Base-by-base conservation (phyloP, 2,888 invertebrate genomes). In the Lepetodrilus schrolli region DNA sequence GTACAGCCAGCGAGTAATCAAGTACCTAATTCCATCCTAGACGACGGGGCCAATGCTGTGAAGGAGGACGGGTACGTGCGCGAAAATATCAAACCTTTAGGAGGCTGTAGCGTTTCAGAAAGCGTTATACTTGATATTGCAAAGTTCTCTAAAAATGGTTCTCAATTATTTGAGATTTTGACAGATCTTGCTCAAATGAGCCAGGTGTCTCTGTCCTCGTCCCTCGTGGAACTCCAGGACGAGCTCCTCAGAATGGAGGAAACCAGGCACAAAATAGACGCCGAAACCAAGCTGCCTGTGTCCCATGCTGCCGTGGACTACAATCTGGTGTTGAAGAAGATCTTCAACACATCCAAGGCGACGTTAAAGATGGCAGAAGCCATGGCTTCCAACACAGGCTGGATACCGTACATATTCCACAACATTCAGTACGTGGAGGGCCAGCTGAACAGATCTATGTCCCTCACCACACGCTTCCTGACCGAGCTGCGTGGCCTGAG, bases 321-420 rank as follows among this genome's bases (percentile, higher is more conserved):
- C 23, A 77, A 74, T 34, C 74, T 72, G 5, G 66, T 73, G 4
- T 43, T 84, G 30, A 72, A 76, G 21, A 80, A 77, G 36, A 75
- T 86, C 5, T 75, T 78, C 4, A 86, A 87, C 66, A 80, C 72
- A 43, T 84, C 86, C 4, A 80, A 82, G 21, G 76, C 74, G 48
- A 83, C 83, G 10, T 82, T 83, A 50, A 80, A 80, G 37, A 73
- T 86, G 20, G 76, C 80, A 0, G 86, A 86, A 43, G 47, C 68
- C 8, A 47, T 68, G 26, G 68, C 68, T 0, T 83, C 85, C 4
- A 84, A 84, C 70, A 86, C 87, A 0, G 83, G 85, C 1, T 86
- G 87, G 87, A 84, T 86, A 48, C 86, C 86, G 0, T 82, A 82
- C 50, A 79, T 86, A 10, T 85, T 82, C 49, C 83, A 83, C 49